These are phyloP conservation scores for Micronycteris hirsuta DNA, from an alignment of 2,113 vertebrate species.

Conservation along the genomic window DNA sequence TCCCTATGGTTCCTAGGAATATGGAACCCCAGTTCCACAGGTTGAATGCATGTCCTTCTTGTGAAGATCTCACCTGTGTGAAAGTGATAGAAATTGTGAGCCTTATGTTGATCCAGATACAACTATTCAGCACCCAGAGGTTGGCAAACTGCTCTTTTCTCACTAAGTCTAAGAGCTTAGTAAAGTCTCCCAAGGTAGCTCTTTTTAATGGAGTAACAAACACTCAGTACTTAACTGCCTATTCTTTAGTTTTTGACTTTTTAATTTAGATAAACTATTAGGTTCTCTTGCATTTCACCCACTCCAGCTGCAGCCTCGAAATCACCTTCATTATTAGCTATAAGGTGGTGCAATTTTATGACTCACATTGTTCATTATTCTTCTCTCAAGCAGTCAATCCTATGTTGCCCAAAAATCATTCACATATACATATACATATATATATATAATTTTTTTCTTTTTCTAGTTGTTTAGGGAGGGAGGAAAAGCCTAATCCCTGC, in stretches of 20 bases:
- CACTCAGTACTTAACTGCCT: neutral
- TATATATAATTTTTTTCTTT: neutral
- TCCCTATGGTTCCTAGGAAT: neutral
- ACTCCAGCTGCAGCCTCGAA: neutral
- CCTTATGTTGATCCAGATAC: neutral
- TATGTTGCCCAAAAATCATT: neutral
- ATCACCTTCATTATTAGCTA: neutral
- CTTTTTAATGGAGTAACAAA: neutral
- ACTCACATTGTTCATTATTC: neutral
- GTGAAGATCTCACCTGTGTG: neutral
- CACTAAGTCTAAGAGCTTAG: neutral
- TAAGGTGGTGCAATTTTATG: neutral
- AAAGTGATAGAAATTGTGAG: neutral
- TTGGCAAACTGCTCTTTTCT: neutral
- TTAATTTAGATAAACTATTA: neutral
- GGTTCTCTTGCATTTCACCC: neutral
- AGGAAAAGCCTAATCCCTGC: neutral
- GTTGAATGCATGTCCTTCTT: neutral
- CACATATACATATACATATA: neutral
- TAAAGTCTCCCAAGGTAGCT: neutral
- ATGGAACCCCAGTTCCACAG: neutral
- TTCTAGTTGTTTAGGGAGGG: neutral
- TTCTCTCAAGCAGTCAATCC: neutral
- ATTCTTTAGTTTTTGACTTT: neutral
- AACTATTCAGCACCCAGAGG: neutral